These are phyloP conservation scores for Sciurus carolinensis DNA, from an alignment of 2,797 vertebrate genomes.

Conservation along the genomic window DNA sequence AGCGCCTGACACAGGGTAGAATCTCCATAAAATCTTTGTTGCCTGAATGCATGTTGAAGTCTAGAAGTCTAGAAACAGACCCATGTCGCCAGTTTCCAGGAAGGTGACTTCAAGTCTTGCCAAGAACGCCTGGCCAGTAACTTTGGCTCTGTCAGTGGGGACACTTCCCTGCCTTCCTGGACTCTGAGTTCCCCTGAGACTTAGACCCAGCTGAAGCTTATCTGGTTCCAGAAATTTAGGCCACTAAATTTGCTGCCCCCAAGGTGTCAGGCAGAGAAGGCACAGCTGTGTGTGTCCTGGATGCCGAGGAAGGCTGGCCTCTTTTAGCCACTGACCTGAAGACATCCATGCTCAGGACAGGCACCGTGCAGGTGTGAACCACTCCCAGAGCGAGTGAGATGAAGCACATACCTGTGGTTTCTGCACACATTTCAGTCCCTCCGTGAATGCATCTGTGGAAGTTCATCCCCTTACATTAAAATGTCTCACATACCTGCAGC, in stretches of 20 bases:
- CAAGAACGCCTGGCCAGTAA: background rate
- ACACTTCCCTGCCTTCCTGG: background rate
- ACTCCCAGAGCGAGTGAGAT: background rate
- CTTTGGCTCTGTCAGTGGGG: background rate
- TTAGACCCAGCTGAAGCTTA: background rate
- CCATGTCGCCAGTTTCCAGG: background rate
- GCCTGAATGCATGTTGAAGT: background rate
- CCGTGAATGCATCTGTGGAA: background rate
- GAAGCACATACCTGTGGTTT: background rate
- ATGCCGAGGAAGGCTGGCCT: background rate
- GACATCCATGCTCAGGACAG: background rate
- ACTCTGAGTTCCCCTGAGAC: background rate
- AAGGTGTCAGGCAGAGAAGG: background rate
- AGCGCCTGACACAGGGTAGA: background rate
- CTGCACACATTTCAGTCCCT: rapidly evolving
- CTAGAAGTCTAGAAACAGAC: background rate
- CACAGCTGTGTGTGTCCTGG: background rate
- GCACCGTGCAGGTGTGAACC: background rate
- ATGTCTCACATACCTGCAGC: background rate
- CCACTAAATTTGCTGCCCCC: background rate
- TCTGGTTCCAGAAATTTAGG: background rate
- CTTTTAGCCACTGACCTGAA: background rate
- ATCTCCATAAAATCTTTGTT: background rate
- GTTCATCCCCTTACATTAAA: background rate
- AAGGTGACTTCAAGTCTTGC: background rate